phyloP scores from a whole-genome alignment of 2,888 invertebrate genomes.

The Rutpela maculata region DNA sequence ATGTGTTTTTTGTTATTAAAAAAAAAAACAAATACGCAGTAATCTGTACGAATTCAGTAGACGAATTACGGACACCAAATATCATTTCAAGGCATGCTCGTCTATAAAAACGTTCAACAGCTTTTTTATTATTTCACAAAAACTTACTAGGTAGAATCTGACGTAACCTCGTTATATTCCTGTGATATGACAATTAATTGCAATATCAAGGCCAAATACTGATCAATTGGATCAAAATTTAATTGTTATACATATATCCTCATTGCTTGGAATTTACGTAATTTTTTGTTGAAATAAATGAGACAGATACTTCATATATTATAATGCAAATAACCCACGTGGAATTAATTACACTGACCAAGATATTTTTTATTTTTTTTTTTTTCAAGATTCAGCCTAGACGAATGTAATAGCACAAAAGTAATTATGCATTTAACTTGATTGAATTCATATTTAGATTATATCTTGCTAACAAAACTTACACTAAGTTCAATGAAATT shows the following conservation, averaged over 20 bases:
- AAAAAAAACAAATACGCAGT: too few relatives aligned
- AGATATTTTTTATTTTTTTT: too few relatives aligned
- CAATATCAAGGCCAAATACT: not conserved
- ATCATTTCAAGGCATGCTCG: not conserved
- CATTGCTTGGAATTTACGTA: slow-evolving; percentile 1
- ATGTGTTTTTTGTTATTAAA: too few relatives aligned
- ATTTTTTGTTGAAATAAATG: not conserved
- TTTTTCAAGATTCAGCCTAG: too few relatives aligned
- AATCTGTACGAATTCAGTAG: too few relatives aligned
- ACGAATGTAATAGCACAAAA: too few relatives aligned
- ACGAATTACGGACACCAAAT: not conserved
- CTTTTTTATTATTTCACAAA: slow-evolving; percentile 2
- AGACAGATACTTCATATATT: not conserved
- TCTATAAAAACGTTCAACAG: not conserved
- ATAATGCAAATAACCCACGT: not conserved
- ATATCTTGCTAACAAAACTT: too few relatives aligned
- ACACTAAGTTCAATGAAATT: too few relatives aligned
- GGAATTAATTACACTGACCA: not conserved
- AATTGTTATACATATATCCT: slow-evolving; percentile 1
- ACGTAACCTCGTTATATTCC: not conserved
- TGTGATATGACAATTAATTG: not conserved
- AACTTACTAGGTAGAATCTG: not conserved
- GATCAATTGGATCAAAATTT: not conserved
- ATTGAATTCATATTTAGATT: too few relatives aligned
- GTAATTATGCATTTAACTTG: too few relatives aligned